Evolutionary conservation across 2,888 invertebrate species (phyloP).

Genomic region (Dasysyrphus albostriatus): DNA sequence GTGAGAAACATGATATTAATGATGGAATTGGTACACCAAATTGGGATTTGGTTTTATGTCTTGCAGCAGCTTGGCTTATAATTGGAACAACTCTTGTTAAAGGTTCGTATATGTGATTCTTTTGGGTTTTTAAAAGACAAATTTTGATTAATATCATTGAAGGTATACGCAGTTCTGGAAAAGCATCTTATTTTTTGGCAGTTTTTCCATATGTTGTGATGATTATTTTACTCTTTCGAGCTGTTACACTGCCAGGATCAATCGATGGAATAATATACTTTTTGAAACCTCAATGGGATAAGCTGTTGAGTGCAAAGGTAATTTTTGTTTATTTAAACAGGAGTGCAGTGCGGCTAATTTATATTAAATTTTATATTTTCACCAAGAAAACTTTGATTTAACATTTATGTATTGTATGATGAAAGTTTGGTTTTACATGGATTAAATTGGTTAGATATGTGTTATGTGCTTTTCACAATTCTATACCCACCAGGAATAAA

Average conservation of each 20-base stretch:
- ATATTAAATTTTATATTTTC: no score
- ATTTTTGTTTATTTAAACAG: neutral
- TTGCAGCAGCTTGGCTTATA: conserved; percentile 85
- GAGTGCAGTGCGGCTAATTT: no score
- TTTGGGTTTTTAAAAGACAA: neutral
- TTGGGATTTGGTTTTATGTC: conserved; percentile 85
- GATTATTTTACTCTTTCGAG: conserved; percentile 85
- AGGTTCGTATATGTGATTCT: conserved; percentile 80
- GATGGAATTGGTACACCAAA: conserved; percentile 85
- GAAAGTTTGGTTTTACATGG: no score
- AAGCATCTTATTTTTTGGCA: conserved; percentile 84
- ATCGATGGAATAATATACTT: conserved; percentile 87
- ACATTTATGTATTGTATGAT: no score
- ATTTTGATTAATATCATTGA: conserved; percentile 8
- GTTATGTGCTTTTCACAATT: no score
- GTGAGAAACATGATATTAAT: conserved; percentile 84
- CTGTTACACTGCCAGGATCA: conserved; percentile 87
- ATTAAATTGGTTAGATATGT: no score
- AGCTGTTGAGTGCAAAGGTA: conserved; percentile 81
- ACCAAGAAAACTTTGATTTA: no score
- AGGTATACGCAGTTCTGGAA: conserved; percentile 80
- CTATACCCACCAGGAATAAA: no score
- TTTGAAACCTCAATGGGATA: conserved; percentile 87
- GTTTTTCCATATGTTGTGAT: conserved; percentile 88
- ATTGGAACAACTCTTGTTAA: conserved; percentile 85